Evolutionary conservation across 2,113 vertebrate species (phyloP), one percentile per base, ranked within the genome.

Genomic region (Corydoras maculifer): DNA sequence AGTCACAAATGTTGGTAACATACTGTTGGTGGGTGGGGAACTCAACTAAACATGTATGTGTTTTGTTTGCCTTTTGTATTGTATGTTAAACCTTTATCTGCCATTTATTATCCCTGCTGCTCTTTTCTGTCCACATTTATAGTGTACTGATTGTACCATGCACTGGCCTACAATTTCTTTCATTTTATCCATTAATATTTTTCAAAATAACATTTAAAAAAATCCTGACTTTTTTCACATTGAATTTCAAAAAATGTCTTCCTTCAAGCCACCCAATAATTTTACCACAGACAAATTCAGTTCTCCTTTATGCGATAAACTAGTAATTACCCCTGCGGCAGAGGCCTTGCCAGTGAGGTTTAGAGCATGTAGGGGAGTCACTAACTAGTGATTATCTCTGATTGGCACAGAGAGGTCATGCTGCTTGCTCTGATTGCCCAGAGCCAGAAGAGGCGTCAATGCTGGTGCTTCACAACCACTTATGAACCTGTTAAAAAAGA

Each of bases 361-460:
- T 31, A 54, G 68, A 62, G 65, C 48, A 66, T 58, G 65, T 53
- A 35, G 57, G 31, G 68, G 65, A 68, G 68, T 55, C 60, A 78
- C 57, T 49, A 78, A 74, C 77, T 75, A 72, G 73, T 73, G 77
- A 79, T 79, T 79, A 79, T 75, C 57, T 68, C 51, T 78, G 77
- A 79, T 76, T 79, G 77, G 74, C 57, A 59, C 69, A 79, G 70
- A 69, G 77, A 67, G 74, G 77, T 73, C 74, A 70, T 79, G 74
- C 66, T 75, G 77, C 65, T 75, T 15, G 48, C 51, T 55, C 69
- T 76, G 77, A 79, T 79, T 79, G 77, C 70, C 60, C 65, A 10
- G 70, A 64, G 73, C 59, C 43, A 5, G 62, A 25, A 35, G 65
- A 69, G 61, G 65, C 59, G 48, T 68, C 66, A 58, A 63, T 64